Evolutionary conservation across 2,797 vertebrate genomes (phyloP).

Genomic region (Clarias pachynema): DNA sequence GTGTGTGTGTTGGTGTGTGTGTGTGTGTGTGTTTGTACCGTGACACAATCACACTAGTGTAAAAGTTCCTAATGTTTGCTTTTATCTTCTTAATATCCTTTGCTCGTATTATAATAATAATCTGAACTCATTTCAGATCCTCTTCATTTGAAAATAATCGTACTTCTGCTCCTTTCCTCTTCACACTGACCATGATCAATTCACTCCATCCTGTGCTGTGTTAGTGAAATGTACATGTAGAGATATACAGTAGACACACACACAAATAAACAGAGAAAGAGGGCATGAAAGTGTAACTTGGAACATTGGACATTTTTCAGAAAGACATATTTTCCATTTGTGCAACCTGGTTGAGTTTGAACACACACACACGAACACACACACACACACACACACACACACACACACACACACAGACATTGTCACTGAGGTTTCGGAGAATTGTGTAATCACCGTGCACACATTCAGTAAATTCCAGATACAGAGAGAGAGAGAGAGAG

Average conservation of each 20-base stretch:
- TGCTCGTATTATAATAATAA: constrained; percentile 38
- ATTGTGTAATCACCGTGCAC: constrained; percentile 44
- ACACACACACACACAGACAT: constrained; percentile 18
- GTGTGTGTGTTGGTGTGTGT: too few species aligned
- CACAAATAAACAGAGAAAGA: constrained; percentile 37
- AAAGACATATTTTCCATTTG: constrained; percentile 28
- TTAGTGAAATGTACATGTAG: constrained; percentile 19
- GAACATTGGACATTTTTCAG: constrained; percentile 30
- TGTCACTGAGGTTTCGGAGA: constrained; percentile 46
- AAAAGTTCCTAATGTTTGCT: too few species aligned
- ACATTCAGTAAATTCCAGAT: constrained; percentile 23
- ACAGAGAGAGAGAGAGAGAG: not conserved
- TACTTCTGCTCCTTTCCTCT: constrained; percentile 23
- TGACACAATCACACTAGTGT: too few species aligned
- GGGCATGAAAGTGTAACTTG: not conserved
- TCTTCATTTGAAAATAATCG: constrained; percentile 34
- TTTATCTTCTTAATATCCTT: too few species aligned
- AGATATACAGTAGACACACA: constrained; percentile 49
- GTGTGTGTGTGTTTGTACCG: too few species aligned
- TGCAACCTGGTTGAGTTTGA: constrained; percentile 33
- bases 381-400: constrained; percentile 20
- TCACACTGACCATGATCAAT: constrained; percentile 20
- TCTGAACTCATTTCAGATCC: constrained; percentile 32
- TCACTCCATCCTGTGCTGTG: not conserved
- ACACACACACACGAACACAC: constrained; percentile 24